phyloP scores from a whole-genome alignment of 1,140 invertebrate species.

The Drosophila littoralis region DNA sequence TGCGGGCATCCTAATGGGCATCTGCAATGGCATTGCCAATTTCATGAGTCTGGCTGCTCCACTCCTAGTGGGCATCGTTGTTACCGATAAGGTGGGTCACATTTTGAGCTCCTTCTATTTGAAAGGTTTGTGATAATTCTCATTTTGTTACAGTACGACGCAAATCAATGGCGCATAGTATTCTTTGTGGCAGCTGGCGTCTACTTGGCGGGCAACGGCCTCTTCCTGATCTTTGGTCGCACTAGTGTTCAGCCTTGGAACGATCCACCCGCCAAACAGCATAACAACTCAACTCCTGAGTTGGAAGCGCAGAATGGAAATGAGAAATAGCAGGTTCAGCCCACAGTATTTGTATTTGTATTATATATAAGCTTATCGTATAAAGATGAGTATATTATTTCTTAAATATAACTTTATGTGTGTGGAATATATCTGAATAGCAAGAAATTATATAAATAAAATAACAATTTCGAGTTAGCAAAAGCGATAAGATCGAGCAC shows the following conservation, averaged over 20 bases:
- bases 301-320: conserved; percentile 22
- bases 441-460: no score
- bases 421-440: no score
- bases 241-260: conserved; percentile 88
- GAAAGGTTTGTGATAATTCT: background rate
- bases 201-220: conserved; percentile 88
- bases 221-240: conserved; percentile 88
- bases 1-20: conserved; percentile 88
- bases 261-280: conserved; percentile 73
- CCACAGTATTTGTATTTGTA: background rate
- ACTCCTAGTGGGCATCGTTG: conserved; percentile 86
- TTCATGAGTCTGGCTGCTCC: conserved; percentile 90
- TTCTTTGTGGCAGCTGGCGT: conserved; percentile 90
- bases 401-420: no score
- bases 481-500: no score
- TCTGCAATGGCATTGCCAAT: conserved; percentile 91
- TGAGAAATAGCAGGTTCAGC: background rate
- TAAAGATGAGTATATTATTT: no score
- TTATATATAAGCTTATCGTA: no score
- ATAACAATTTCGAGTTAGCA: no score
- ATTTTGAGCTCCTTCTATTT: no score
- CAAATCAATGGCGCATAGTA: conserved; percentile 88
- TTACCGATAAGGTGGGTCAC: conserved; percentile 86
- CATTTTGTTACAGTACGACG: conserved; percentile 81
- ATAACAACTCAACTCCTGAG: background rate